Evolutionary conservation across 2,888 invertebrate species (phyloP), one percentile per base, ranked within the genome.

Genomic region (Cistogaster globosa): DNA sequence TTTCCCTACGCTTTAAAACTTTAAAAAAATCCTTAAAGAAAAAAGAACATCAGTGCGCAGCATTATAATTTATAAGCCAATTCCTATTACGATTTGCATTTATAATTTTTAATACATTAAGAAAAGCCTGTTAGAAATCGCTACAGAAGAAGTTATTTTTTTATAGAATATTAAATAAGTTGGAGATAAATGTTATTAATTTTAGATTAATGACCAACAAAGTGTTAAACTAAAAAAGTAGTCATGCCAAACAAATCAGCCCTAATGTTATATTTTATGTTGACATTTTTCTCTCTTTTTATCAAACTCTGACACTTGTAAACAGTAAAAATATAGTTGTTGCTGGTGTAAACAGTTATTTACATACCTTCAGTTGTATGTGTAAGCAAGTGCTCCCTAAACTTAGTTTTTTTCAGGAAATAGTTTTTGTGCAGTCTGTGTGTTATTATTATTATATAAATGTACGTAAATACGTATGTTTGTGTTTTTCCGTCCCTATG

Each of bases 401-500:
- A n/a, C 6, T 7, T 48, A n/a, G 0, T 48, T 48, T 11, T 58
- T 72, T 8, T 72, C 11, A 11, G n/a, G n/a, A 38, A 22, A n/a
- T 16, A 36, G 32, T 62, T 1, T 22, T 22, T 62, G 36, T 51
- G 7, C 6, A 36, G 58, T 62, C 3, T 22, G 38, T 53, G 36
- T 51, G 16, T 6, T 14, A 5, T 5, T 14, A n/a, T 6, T 14
- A 32, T 5, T 2, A 48, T 16, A 11, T n/a, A 57, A 62, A 53
- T 68, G 67, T 76, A 67, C 51, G 71, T 72, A 16, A 62, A 55
- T 38, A 42, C 55, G 55, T 71, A n/a, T 36, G 55, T 71, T 16
- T 36, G n/a, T 81, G 16, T 65, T 51, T 45, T 32, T 60, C 38
- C 26, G 20, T 38, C 58, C 62, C 58, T 67, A 48, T 55, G 62